Base-by-base conservation (phyloP, 2,888 invertebrate genomes). In the Plebejus melissa region DNA sequence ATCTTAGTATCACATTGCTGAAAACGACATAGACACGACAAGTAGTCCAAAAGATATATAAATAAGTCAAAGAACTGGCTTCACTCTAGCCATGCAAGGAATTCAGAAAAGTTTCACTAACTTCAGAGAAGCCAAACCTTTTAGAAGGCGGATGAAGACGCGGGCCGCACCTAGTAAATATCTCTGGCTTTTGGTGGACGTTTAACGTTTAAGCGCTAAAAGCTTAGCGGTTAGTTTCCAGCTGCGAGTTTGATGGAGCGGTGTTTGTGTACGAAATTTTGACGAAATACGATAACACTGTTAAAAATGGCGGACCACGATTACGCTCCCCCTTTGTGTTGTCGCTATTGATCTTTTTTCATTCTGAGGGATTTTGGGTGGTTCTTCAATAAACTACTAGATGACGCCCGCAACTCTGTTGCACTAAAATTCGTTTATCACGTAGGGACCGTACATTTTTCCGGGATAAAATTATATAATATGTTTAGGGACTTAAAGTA, bases 201-300 rank as follows among this genome's bases (percentile, higher is more conserved):
- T 80, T 78, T 78, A 77, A 77, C 79, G 78, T 79, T 78, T 77
- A 79, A 80, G 80, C 79, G 80, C 77, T 80, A 79, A 82, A 82
- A 82, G 81, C 81, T 80, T 78, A 79, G 79, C 78, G 80, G 79
- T 80, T 81, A 76, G 75, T 80, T 81, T 80, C 78, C 77, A 77
- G 77, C 79, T 79, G 76, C 80, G 78, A 79, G 80, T 77, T 79
- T 79, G 80, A 81, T 82, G 80, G 78, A 79, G 79, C 78, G 76
- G 77, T 80, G 78, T 81, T 80, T 80, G 79, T 80, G 76, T 78
- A 72, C 72, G 74, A 74, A 79, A 80, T 78, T 81, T 80, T 74
- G 76, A 76, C 75, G 70, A 70, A 75, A 70, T 70, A 58, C 58
- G 70, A 75, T 75, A 71, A 75, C 75, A 75, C 58, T 75, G 75